Evolutionary conservation across 2,888 invertebrate species (phyloP), one percentile per base, ranked within the genome.

Genomic region (Monopis laevigella): DNA sequence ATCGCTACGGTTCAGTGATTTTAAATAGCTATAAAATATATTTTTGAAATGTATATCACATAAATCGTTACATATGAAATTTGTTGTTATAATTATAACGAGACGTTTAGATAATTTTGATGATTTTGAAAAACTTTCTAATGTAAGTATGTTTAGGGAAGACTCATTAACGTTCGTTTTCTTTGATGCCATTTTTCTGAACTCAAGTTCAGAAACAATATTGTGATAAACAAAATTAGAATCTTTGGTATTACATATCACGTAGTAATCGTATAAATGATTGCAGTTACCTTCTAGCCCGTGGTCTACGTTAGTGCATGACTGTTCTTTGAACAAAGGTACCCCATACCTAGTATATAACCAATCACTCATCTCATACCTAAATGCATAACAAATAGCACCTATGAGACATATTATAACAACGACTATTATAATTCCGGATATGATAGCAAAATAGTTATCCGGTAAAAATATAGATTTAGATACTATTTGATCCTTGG

Each of bases 191-290:
- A 91, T 86, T 65, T 90, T 89, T 50, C 80, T 65, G 51, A 71
- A 77, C 59, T 93, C 92, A 48, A 93, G 71, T 58, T 91, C 90
- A 52, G 65, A 86, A 82, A 77, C 90, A 55, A 80, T 87, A 74
- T 78, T 88, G 81, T 70, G 85, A 68, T 68, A 88, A 70, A 85
- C 82, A 49, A 82, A 88, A 83, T 77, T 87, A 58, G 77, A 89
- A 84, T 93, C 93, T 67, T 89, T 87, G 65, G 88, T 87, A 71
- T 90, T 90, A 73, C 93, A 93, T 55, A 92, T 88, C 65, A 95
- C 86, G 73, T 93, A 95, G 47, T 92, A 93, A 64, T 95, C 94
- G 67, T 91, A 93, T 48, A 91, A 82, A 49, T 90, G 86, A 59
- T 88, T 88, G 21, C 88, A 77, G 47, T 86, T 84, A 12, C 87